A percentile compares a stretch with the other conserved stretches of the same genome.
phyloP scores from a whole-genome alignment of 2,113 vertebrate species.

The Proteles cristata region DNA sequence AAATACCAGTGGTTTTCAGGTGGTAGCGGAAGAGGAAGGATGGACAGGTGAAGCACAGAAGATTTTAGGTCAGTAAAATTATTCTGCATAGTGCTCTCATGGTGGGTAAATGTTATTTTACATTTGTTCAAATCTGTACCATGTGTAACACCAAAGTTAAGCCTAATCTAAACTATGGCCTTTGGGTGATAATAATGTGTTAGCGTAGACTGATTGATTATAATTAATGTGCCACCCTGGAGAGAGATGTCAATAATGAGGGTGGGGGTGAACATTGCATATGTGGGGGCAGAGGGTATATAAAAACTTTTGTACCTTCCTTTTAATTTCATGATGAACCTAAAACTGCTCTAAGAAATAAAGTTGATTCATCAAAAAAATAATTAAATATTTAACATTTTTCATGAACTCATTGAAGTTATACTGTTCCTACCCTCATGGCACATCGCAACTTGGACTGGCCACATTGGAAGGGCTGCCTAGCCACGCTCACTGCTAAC shows the following conservation, averaged over 20 bases:
- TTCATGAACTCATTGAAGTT: neutral
- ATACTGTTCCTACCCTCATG: neutral
- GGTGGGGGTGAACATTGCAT: too few species aligned
- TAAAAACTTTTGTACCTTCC: neutral
- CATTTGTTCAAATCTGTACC: neutral
- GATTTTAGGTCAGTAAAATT: neutral
- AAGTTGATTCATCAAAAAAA: neutral
- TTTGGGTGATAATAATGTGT: neutral
- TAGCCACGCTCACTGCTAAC: too few species aligned
- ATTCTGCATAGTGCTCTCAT: neutral
- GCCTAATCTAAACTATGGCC: neutral
- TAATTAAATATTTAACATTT: neutral
- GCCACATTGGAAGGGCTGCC: neutral
- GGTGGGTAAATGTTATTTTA: neutral
- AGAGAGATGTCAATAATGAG: too few species aligned
- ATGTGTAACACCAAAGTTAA: neutral
- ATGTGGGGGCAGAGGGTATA: neutral
- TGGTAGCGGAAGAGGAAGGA: neutral
- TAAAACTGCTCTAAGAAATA: neutral
- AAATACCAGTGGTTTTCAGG: neutral
- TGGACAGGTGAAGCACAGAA: neutral
- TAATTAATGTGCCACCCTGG: neutral
- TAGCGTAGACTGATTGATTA: neutral
- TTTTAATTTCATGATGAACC: neutral
- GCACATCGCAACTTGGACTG: neutral